Base-by-base conservation (phyloP, 2,113 vertebrate species). In the Gallinago jamesoni region DNA sequence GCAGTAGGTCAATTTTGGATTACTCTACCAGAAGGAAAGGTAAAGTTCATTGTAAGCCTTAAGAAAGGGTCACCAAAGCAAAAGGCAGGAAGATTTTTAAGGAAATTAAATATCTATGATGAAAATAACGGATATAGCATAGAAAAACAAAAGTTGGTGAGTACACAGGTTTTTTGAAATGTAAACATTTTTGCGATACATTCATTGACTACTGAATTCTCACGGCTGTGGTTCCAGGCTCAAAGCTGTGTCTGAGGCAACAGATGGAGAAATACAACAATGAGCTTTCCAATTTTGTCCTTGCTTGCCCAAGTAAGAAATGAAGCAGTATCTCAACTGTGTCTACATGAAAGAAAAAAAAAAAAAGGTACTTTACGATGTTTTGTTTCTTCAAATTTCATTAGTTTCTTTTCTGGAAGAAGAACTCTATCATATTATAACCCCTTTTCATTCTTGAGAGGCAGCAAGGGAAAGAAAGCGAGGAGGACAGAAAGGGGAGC, bases 131-230 rank as follows among this genome's bases (percentile, higher is more conserved):
- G 33, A 53, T 10, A 56, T 14, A 81, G 9, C 56, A 37, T 1
- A 37, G 53, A 73, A 47, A 90, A 57, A 82, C 2, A 3, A 1
- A 60, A 23, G 14, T 59, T 88, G 37, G 41, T 64, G 53, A 86
- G 28, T 43, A 76, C 0, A 0, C 7, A n/a, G 50, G 1, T 30
- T 75, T 18, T 43, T 57, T 50, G 28, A 59, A 87, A 72, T 48
- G 53, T 5, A 72, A 90, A 76, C 8, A 52, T 20, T 74, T 77
- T 27, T 84, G 55, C 27, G 47, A 50, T 37, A n/a, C 10, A 28
- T 41, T 47, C 10, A 24, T 45, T 50, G 66, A 56, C 37, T 53
- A 37, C 16, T 31, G 60, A 33, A 74, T 76, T 84, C 37, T 76
- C 37, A 21, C 10, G 35, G 27, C 45, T 79, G 43, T 60, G 57